Evolutionary conservation across 2,888 invertebrate species (phyloP).

Genomic region (Temnothorax unifasciatus): DNA sequence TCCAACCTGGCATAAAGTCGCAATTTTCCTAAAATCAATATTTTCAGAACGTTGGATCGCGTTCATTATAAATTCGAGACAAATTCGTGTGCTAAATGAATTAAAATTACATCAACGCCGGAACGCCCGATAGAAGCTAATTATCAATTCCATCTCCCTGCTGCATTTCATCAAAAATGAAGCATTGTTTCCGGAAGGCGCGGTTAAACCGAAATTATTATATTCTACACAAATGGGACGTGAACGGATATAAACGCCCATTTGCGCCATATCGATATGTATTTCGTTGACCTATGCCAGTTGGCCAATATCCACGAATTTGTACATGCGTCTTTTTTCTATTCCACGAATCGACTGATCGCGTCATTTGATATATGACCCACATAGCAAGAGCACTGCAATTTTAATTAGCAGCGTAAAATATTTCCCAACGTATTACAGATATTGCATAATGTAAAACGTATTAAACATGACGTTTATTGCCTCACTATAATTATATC

Average conservation of each 20-base stretch:
- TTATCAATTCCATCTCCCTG: slow-evolving; percentile 5
- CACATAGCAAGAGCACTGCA: slow-evolving; percentile 12
- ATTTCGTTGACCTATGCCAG: slow-evolving; percentile 9
- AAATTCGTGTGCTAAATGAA: background rate
- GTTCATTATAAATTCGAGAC: background rate
- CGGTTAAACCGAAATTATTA: slow-evolving; percentile 38
- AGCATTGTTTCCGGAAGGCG: slow-evolving; percentile 19
- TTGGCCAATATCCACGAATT: slow-evolving; percentile 49
- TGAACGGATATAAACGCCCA: slow-evolving; percentile 28
- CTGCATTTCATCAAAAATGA: slow-evolving; percentile 17
- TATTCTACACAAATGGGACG: slow-evolving; percentile 9
- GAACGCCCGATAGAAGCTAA: background rate
- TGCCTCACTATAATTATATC: slow-evolving; percentile 17
- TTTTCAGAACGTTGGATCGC: background rate
- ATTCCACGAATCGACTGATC: slow-evolving; percentile 4
- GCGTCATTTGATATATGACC: slow-evolving; percentile 46
- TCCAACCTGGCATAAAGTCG: background rate
- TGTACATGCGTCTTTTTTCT: slow-evolving; percentile 25
- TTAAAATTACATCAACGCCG: slow-evolving; percentile 22
- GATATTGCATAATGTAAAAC: background rate
- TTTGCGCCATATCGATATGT: slow-evolving; percentile 9
- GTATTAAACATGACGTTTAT: slow-evolving; percentile 14
- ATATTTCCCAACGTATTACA: slow-evolving; percentile 26
- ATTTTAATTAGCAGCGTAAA: slow-evolving; percentile 41
- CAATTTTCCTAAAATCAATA: slow-evolving; percentile 4